Conservation (phyloP, 1,140 invertebrate genomes). For the Bombus pyrosoma region DNA sequence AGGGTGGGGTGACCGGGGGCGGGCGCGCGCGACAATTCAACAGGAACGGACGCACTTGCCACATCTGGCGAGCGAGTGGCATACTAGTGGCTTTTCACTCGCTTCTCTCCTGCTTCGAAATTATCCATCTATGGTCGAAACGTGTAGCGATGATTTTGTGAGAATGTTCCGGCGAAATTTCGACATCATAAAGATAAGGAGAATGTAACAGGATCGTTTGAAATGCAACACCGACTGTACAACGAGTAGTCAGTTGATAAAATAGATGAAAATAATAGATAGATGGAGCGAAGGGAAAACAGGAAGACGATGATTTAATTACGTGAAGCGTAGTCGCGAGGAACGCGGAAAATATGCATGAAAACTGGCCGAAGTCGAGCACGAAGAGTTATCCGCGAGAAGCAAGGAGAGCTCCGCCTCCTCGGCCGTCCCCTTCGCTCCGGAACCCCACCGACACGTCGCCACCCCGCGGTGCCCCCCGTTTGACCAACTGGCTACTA, state of each 20-base stretch:
- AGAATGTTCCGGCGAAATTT: neutral
- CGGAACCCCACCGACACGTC: conserved; percentile 51
- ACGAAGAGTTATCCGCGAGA: conserved; percentile 56
- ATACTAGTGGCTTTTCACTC: conserved; percentile 57
- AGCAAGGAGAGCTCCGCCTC: conserved; percentile 78
- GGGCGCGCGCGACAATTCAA: conserved; percentile 81
- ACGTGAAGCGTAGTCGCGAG: neutral
- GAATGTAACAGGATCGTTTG: neutral
- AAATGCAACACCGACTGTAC: neutral
- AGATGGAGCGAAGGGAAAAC: neutral
- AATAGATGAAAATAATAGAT: neutral
- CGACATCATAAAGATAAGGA: too few relatives aligned
- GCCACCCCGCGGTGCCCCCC: conserved; percentile 68
- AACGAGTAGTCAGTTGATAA: neutral
- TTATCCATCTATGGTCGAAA: neutral
- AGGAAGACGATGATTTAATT: neutral
- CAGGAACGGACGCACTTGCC: conserved; percentile 75
- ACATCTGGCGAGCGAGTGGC: conserved; percentile 79
- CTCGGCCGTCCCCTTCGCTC: conserved; percentile 66
- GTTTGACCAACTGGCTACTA: conserved; percentile 73
- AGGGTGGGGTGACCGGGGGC: conserved; percentile 77
- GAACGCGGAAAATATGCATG: conserved; percentile 5
- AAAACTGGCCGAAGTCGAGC: conserved; percentile 34
- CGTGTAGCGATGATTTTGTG: neutral
- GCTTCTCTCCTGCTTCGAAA: neutral